Evolutionary conservation across 2,113 vertebrate genomes (phyloP).

Genomic region (Apteryx mantelli): DNA sequence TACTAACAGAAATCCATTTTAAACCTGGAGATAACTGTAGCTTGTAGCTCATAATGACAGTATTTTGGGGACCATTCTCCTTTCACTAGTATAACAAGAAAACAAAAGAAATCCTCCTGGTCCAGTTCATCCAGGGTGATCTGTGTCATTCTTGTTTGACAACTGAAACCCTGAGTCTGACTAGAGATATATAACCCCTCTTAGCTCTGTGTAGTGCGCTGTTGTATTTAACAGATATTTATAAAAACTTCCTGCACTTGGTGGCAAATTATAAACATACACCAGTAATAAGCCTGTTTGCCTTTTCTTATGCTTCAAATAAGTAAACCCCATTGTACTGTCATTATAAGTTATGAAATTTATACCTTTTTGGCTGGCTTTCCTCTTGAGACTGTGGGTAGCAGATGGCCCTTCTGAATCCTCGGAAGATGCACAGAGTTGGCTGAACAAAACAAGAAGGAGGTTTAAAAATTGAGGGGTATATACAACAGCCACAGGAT

Average conservation of each 20-base stretch:
- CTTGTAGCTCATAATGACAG: background rate
- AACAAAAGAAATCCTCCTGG: background rate
- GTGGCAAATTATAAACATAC: background rate
- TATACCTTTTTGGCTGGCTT: background rate
- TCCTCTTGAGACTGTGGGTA: background rate
- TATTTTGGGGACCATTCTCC: background rate
- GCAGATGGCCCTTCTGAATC: background rate
- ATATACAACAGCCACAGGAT: background rate
- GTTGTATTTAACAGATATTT: background rate
- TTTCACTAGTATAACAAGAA: background rate
- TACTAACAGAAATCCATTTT: background rate
- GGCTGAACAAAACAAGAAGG: background rate
- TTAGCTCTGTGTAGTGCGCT: background rate
- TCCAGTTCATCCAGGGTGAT: background rate
- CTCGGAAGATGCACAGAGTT: background rate
- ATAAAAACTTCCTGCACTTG: background rate
- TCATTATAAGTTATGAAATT: background rate
- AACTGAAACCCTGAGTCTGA: background rate
- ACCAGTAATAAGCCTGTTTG: background rate
- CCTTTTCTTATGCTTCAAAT: background rate
- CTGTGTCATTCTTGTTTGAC: background rate
- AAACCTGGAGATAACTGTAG: background rate
- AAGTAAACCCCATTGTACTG: background rate
- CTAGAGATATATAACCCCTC: background rate
- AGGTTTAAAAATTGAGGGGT: background rate